phyloP scores from a whole-genome alignment of 2,797 vertebrate species.

The Eutrigla gurnardus region DNA sequence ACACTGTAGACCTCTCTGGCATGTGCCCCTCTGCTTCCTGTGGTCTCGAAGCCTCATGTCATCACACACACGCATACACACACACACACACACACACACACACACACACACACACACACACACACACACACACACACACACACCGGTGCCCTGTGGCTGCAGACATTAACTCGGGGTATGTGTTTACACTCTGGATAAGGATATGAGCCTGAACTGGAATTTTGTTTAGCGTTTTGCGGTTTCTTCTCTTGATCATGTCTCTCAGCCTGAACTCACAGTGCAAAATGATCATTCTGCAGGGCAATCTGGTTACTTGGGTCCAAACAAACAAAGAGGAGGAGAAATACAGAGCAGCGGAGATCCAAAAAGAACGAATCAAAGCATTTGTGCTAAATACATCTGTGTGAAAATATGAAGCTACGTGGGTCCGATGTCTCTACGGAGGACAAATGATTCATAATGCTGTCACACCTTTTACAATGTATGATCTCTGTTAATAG shows the following conservation, averaged over 20 bases:
- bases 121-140: conserved; percentile 27
- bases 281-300: conserved; percentile 51
- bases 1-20: conserved; percentile 57
- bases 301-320: conserved; percentile 38
- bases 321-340: conserved; percentile 49
- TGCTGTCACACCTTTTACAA: background rate
- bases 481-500: background rate
- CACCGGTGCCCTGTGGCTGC: conserved; percentile 55
- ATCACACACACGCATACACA: conserved; percentile 43
- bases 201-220: conserved; percentile 72
- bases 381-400: background rate
- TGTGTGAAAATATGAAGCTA: conserved; percentile 1
- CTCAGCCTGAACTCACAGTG: conserved; percentile 43
- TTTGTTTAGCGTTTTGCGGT: conserved; percentile 70
- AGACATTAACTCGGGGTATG: conserved; percentile 63
- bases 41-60: conserved; percentile 52
- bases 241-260: conserved; percentile 70
- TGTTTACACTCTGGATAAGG: conserved; percentile 74
- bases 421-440: background rate
- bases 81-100: conserved; percentile 34
- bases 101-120: conserved; percentile 27
- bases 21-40: conserved; percentile 59
- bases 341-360: conserved; percentile 28
- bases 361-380: conserved; percentile 25
- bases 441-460: background rate